These are phyloP conservation scores for Antechinus flavipes DNA, from an alignment of 2,113 vertebrate genomes.

Conservation along the genomic window DNA sequence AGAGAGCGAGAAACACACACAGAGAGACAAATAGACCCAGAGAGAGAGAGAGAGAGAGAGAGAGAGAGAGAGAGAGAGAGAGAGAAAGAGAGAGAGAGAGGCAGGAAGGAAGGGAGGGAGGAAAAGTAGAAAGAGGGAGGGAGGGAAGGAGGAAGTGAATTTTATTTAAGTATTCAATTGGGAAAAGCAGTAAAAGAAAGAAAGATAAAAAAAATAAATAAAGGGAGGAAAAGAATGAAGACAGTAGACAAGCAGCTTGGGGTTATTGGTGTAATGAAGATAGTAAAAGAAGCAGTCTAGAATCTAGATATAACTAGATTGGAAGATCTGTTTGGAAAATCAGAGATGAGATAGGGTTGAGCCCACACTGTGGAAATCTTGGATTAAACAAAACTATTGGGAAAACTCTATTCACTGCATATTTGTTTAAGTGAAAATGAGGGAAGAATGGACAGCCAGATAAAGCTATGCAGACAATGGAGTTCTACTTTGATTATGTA, in stretches of 20 bases:
- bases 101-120: too few relatives aligned
- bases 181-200: not conserved
- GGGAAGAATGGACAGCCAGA: not conserved
- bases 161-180: too few relatives aligned
- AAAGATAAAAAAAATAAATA: not conserved
- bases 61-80: not conserved
- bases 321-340: not conserved
- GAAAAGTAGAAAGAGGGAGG: too few relatives aligned
- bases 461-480: not conserved
- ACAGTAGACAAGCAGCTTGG: not conserved
- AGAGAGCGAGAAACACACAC: too few relatives aligned
- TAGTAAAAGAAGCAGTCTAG: not conserved
- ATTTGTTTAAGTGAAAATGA: not conserved
- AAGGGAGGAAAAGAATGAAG: not conserved
- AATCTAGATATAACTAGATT: not conserved
- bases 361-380: not conserved
- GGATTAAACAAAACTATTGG: not conserved
- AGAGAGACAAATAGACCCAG: too few relatives aligned
- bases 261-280: not conserved
- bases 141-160: too few relatives aligned
- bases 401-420: not conserved
- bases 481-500: slow-evolving; percentile 29
- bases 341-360: not conserved
- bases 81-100: too few relatives aligned
- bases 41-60: too few relatives aligned